These are phyloP conservation scores for Litoditis marina DNA, from an alignment of 2,888 invertebrate genomes.

Conservation along the genomic window DNA sequence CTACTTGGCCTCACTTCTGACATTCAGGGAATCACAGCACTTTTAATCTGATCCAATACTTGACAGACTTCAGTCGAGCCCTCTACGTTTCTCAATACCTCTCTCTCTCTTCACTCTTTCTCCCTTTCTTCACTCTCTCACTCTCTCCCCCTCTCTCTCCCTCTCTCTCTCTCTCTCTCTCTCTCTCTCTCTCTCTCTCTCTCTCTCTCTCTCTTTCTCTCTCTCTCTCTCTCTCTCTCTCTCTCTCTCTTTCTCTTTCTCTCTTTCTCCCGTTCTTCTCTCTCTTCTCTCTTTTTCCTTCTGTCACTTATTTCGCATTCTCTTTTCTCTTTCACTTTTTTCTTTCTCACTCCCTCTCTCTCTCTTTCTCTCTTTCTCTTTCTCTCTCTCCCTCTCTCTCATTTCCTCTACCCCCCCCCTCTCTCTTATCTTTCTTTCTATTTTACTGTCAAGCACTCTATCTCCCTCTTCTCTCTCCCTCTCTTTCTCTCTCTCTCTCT, in stretches of 20 bases:
- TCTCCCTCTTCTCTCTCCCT: constrained; percentile 5
- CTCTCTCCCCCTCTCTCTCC: no score
- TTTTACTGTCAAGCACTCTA: constrained; percentile 2
- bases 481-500: constrained; percentile 1
- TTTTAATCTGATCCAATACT: no score
- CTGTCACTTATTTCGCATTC: constrained; percentile 19
- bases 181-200: constrained; percentile 7
- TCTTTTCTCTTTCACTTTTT: constrained; percentile 24
- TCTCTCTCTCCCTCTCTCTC: constrained; percentile 11
- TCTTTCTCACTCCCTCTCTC: constrained; percentile 8
- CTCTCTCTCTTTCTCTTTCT: not conserved
- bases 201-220: not conserved
- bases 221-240: not conserved
- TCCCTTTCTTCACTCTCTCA: no score
- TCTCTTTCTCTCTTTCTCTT: constrained; percentile 14
- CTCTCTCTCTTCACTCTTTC: no score
- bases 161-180: not conserved
- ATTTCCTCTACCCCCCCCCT: constrained; percentile 10
- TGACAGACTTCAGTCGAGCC: no score
- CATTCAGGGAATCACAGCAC: no score
- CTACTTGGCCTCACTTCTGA: no score
- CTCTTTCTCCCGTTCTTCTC: not conserved
- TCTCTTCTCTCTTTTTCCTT: constrained; percentile 8
- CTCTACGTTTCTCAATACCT: no score
- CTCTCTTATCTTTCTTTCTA: constrained; percentile 14